Evolutionary conservation across 1,140 invertebrate genomes (phyloP).

Genomic region (Leptopilina clavipes): DNA sequence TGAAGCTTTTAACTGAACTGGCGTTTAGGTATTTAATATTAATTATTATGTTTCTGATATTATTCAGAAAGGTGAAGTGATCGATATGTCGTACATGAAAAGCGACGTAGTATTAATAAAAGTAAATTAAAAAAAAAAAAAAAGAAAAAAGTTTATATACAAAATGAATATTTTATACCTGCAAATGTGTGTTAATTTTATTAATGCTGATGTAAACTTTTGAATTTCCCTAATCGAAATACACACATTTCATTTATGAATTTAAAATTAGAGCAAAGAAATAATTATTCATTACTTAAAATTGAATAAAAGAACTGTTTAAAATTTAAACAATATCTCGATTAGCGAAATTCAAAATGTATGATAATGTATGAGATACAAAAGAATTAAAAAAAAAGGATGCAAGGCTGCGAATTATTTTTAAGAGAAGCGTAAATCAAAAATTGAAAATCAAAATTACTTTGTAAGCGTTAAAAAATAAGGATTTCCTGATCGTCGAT

Average conservation of each 20-base stretch:
- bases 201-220: conserved; percentile 16
- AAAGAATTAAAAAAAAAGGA: conserved; percentile 13
- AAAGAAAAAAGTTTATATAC: not conserved
- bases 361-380: not conserved
- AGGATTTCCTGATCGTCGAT: conserved; percentile 64
- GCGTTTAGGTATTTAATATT: conserved; percentile 21
- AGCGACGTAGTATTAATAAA: conserved; percentile 34
- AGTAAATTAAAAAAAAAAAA: not conserved
- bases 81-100: conserved; percentile 13
- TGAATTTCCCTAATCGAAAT: conserved; percentile 13
- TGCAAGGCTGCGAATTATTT: conserved; percentile 51
- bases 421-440: conserved; percentile 65
- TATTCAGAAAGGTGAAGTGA: conserved; percentile 24
- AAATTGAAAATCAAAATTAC: conserved; percentile 74
- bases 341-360: conserved; percentile 23
- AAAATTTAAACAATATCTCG: not conserved
- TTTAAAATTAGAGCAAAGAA: not conserved
- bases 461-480: conserved; percentile 66
- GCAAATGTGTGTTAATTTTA: conserved; percentile 24
- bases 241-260: not conserved
- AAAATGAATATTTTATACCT: conserved; percentile 24
- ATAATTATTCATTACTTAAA: not conserved
- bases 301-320: not conserved
- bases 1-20: conserved; percentile 62
- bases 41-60: conserved; percentile 20